Percentiles rank a stretch among this genome's conserved stretches.
phyloP scores from a whole-genome alignment of 2,888 invertebrate species.

The Rapana venosa region DNA sequence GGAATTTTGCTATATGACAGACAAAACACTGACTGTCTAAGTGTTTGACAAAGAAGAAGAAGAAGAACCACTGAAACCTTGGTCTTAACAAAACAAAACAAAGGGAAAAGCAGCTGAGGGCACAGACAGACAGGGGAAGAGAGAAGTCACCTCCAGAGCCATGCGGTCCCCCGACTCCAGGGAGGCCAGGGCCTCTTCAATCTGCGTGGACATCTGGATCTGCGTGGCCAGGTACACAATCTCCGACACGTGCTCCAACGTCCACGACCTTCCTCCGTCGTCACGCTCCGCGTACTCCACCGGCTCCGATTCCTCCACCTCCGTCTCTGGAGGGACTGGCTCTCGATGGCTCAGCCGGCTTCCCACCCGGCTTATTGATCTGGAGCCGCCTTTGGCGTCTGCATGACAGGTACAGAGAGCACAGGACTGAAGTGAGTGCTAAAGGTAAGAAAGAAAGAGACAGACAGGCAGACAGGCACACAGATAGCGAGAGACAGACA shows the following conservation, averaged over 20 bases:
- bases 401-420: not conserved
- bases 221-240: slow-evolving; percentile 73
- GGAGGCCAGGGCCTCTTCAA: slow-evolving; percentile 64
- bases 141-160: slow-evolving; percentile 63
- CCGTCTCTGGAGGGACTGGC: slow-evolving; percentile 10
- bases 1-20: no score
- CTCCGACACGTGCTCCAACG: slow-evolving; percentile 74
- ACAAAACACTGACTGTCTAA: no score
- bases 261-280: slow-evolving; percentile 65
- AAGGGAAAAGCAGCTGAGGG: no score
- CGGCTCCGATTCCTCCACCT: slow-evolving; percentile 20
- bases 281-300: slow-evolving; percentile 42
- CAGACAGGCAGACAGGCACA: no score
- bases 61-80: no score
- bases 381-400: slow-evolving; percentile 30
- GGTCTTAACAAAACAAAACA: no score
- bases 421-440: no score
- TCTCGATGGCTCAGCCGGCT: slow-evolving; percentile 39
- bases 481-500: no score
- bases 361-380: slow-evolving; percentile 21
- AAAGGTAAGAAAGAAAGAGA: no score
- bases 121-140: not conserved
- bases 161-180: slow-evolving; percentile 67
- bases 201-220: slow-evolving; percentile 71
- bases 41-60: no score